Percentiles rank a stretch among this genome's conserved stretches.
Conservation (phyloP, 1,140 invertebrate genomes). For the Oreohelix idahoensis region DNA sequence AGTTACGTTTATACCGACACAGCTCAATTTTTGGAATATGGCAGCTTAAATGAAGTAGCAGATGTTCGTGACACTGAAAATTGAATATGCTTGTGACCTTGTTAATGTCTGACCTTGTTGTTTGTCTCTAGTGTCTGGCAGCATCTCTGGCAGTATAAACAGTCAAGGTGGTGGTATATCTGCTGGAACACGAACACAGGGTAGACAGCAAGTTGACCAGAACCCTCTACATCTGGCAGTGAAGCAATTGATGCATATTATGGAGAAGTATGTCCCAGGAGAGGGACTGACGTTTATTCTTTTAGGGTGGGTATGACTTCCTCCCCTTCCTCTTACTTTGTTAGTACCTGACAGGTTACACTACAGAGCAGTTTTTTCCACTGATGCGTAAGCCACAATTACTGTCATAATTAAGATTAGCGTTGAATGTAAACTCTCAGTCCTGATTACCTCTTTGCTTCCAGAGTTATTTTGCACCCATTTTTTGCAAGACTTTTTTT, state of each 20-base stretch:
- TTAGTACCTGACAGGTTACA: too few relatives aligned
- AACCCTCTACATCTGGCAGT: constrained; percentile 53
- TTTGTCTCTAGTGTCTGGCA: constrained; percentile 19
- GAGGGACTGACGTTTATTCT: constrained; percentile 53
- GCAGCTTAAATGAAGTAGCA: too few relatives aligned
- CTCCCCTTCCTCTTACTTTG: too few relatives aligned
- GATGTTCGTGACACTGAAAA: neutral
- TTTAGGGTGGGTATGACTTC: constrained; percentile 49
- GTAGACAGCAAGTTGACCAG: constrained; percentile 7
- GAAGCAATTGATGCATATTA: constrained; percentile 58
- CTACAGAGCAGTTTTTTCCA: too few relatives aligned
- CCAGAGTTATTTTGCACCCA: too few relatives aligned
- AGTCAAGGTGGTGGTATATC: neutral
- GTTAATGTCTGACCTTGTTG: neutral
- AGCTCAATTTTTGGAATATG: too few relatives aligned
- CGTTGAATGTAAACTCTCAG: too few relatives aligned
- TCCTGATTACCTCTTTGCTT: too few relatives aligned
- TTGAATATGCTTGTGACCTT: neutral
- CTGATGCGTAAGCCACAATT: too few relatives aligned
- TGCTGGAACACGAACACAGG: neutral
- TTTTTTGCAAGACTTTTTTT: too few relatives aligned
- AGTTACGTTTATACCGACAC: too few relatives aligned
- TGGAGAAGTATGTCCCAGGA: constrained; percentile 59
- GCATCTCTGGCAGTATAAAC: neutral
- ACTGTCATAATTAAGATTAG: too few relatives aligned